Evolutionary conservation across 53 echinoderm and acorn worm genomes (phyloP), one percentile per base, ranked within the genome.

Genomic region (Crossaster papposus): DNA sequence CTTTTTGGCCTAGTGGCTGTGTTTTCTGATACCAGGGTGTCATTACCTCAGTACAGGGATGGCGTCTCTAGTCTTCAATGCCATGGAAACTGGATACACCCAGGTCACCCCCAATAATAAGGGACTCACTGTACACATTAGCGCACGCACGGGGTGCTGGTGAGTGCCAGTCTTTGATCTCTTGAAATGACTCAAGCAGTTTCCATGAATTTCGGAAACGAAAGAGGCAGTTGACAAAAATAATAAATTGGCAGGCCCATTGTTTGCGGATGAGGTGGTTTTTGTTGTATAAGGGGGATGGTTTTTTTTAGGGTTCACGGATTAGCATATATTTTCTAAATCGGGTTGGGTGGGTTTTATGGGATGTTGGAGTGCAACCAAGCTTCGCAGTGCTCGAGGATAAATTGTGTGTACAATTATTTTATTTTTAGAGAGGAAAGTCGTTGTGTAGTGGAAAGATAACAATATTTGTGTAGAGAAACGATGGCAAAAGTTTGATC

Each of bases 151-250:
- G 37, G 87, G 24, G 85, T 55, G 73, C 33, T 17, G 9, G 34
- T 29, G 18, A 82, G 64, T 20, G 54, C 80, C 80, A 55, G 75
- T 4, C 75, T 74, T 11, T 74, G 75, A 74, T 33, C 75, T 35
- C 54, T 26, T 11, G 10, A 14, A 53, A 77, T 87, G 87, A 87
- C 54, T 87, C 87, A 87, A 77, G 29, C 37, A 77, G 58, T 83
- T 85, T 87, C 87, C 62, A 26, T 62, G 87, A 87, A 87, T 87
- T 77, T 77, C 14, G 77, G 76, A 87, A 87, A 54, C 24, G 8
- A 51, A 29, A 71, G 52, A 51, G 64, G 24, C 70, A 55, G 36
- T 68, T 30, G 20, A 17, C 34, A 4, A n/a, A 55, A 62, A 81
- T 17, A 64, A 4, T 10, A 55, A 62, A 81, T 17, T 55, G 30